Conservation (phyloP, 2,113 vertebrate genomes). For the Oncorhynchus keta region DNA sequence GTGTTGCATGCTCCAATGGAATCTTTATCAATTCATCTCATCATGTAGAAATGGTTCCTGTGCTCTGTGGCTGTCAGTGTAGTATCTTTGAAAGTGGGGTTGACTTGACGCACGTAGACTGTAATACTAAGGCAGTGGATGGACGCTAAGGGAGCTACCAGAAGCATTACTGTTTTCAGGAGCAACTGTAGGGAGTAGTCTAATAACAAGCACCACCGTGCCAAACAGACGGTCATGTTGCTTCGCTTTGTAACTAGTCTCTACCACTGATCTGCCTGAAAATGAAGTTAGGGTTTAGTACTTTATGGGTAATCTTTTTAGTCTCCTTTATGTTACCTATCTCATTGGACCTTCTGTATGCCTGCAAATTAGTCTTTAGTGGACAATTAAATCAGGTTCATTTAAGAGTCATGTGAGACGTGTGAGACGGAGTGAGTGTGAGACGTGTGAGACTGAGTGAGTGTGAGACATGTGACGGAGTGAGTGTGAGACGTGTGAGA, state of each 20-base stretch:
- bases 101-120: background rate
- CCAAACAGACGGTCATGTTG: background rate
- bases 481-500: background rate
- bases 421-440: background rate
- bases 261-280: background rate
- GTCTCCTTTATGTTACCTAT: background rate
- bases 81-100: background rate
- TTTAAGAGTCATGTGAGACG: background rate
- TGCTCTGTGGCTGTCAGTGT: background rate
- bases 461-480: too few relatives aligned
- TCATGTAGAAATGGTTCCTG: background rate
- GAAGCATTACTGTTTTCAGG: background rate
- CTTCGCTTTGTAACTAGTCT: background rate
- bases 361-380: conserved; percentile 4
- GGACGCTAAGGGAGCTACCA: background rate
- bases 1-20: background rate
- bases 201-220: conserved; percentile 4
- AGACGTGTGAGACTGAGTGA: too few relatives aligned
- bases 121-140: background rate
- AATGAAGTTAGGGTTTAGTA: background rate
- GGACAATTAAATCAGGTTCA: conserved; percentile 8
- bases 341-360: background rate
- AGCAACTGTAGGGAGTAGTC: background rate
- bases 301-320: background rate
- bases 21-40: background rate